Evolutionary conservation across 2,888 invertebrate genomes (phyloP).

Genomic region (Strigamia crassipes): DNA sequence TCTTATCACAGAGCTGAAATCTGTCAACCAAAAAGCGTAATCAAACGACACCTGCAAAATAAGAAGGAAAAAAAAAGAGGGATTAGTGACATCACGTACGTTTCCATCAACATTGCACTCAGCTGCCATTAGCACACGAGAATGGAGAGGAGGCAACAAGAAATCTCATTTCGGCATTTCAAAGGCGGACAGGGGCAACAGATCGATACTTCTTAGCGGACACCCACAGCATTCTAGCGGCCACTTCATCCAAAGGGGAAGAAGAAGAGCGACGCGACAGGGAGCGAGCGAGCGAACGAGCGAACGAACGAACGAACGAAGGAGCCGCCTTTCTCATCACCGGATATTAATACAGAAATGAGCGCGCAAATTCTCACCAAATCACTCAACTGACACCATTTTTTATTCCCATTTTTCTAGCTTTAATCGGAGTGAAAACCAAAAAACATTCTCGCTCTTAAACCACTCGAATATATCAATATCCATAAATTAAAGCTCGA

Average conservation of each 20-base stretch:
- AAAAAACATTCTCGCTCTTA: too few species aligned
- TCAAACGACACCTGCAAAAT: conserved; percentile 10
- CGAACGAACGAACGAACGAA: neutral
- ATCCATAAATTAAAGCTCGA: too few species aligned
- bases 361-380: neutral
- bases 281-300: neutral
- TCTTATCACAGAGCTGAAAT: conserved; percentile 1
- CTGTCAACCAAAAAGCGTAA: conserved; percentile 31
- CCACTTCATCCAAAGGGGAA: conserved; percentile 8
- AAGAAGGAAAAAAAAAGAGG: conserved; percentile 12
- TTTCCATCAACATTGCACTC: conserved; percentile 27
- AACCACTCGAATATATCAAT: too few species aligned
- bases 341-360: conserved; percentile 4
- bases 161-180: conserved; percentile 35
- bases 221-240: conserved; percentile 29
- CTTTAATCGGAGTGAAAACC: neutral
- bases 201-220: conserved; percentile 34
- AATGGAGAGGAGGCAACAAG: conserved; percentile 26
- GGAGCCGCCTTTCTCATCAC: conserved; percentile 6
- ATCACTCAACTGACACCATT: neutral
- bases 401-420: neutral
- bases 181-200: conserved; percentile 29
- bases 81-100: conserved; percentile 12
- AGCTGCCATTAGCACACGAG: conserved; percentile 26
- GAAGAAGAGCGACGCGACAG: neutral